Evolutionary conservation across 2,888 invertebrate species (phyloP), one percentile per base, ranked within the genome.

Genomic region (Ornithoptera priamus): DNA sequence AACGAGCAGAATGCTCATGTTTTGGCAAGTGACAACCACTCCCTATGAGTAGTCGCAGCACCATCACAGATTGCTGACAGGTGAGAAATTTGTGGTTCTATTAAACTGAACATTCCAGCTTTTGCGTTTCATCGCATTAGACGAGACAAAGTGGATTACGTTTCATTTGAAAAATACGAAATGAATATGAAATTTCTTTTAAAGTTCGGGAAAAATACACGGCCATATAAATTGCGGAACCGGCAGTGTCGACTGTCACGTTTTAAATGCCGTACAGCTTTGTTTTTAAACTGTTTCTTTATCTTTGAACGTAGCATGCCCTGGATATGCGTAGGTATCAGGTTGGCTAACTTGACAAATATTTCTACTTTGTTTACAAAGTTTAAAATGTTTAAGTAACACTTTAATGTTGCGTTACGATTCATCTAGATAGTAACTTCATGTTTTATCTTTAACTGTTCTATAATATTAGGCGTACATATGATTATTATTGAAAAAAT

Each of bases 101-200:
- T 39, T 39, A 39, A 39, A 39, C 39, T 39, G 10, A 39, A 10
- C 39, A 39, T 10, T 10, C 6, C 8, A 39, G 39, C 39, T 39
- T 39, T 39, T 39, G 8, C 39, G 39, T 39, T 39, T 39, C 39
- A 39, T 39, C 30, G 30, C 39, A 39, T 39, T 39, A 8, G 10
- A 7, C 39, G 39, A 7, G 39, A 39, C 6, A 74, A 71, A 61
- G 39, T n/a, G 50, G 56, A 57, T 8, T 63, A 46, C 7, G 30
- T n/a, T 17, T 30, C 17, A 20, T 20, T 18, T 10, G n/a, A 10
- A 20, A 18, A 50, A 30, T 30, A 30, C 30, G 30, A 30, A 30
- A 30, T 30, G 30, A 30, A 30, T 30, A 30, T 30, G 30, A 30
- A 30, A 30, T 30, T 5, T 30, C 30, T 30, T 39, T 10, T 50